Evolutionary conservation across 2,888 invertebrate species (phyloP).

Genomic region (Cheilosia soror): DNA sequence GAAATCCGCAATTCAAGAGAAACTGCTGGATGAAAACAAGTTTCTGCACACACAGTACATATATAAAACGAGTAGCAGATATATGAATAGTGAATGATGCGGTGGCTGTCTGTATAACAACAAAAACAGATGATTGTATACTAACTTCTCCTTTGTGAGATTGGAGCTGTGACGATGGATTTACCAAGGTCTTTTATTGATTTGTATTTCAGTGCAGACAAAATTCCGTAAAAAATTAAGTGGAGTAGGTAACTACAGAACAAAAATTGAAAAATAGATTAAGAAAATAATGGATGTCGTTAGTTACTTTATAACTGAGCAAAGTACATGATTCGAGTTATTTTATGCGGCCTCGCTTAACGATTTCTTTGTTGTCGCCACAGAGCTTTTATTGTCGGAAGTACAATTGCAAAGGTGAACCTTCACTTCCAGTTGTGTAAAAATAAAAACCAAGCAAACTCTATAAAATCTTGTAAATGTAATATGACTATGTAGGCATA

Average conservation of each 20-base stretch:
- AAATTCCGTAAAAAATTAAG: not conserved
- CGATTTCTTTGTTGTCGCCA: conserved; percentile 53
- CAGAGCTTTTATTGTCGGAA: conserved; percentile 3
- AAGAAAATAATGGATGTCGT: not conserved
- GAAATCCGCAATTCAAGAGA: conserved; percentile 20
- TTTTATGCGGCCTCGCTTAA: conserved; percentile 25
- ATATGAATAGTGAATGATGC: conserved; percentile 50
- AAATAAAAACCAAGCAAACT: conserved; percentile 59
- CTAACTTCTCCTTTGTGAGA: not conserved
- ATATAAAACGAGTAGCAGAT: conserved; percentile 30
- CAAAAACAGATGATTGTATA: conserved; percentile 3
- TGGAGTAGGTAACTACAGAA: no score
- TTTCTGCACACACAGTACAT: conserved; percentile 16
- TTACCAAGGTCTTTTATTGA: conserved; percentile 36
- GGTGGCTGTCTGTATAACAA: not conserved
- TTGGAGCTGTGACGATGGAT: not conserved
- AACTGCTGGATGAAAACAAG: conserved; percentile 79
- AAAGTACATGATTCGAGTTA: not conserved
- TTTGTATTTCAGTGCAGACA: conserved; percentile 4
- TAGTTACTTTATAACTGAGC: not conserved
- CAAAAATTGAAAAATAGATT: no score
- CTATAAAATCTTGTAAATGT: conserved; percentile 78
- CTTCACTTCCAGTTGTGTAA: not conserved
- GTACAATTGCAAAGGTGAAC: conserved; percentile 3
- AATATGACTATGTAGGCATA: no score